Evolutionary conservation across 2,113 vertebrate genomes (phyloP), one percentile per base, ranked within the genome.

Genomic region (Onychostoma macrolepis): DNA sequence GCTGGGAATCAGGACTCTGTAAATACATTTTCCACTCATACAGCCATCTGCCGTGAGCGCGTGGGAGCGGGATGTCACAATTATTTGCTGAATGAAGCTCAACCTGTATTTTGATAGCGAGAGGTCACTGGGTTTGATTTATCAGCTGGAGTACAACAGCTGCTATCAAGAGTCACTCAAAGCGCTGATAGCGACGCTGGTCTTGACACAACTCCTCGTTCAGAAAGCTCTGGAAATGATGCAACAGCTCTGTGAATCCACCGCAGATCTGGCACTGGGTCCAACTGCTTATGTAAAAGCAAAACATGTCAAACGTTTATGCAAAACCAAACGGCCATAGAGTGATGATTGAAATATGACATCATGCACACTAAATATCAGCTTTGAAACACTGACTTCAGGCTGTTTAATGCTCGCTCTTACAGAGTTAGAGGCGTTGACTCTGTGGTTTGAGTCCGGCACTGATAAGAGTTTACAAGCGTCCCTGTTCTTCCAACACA

Each of bases 71-170:
- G 33, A 72, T 72, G 69, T 72, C 69, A 72, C 69, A 72, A 72
- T 41, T 72, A 72, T 72, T 72, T 61, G 78, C 78, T 61, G 53
- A 80, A 80, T 61, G 33, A 17, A 9, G 4, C 21, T n/a, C 24
- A 2, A 11, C 1, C 0, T 65, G 48, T 81, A 33, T 86, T n/a
- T 50, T 10, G 17, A 36, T 30, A 38, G 76, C 50, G 33, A 36
- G 30, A 30, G 88, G 85, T 89, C 77, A 58, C 1, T 4, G 26
- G n/a, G 88, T 81, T 77, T 81, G 28, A 33, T 65, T 84, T 67
- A 43, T 85, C 81, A 72, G 41, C 50, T 56, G 38, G 26, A 50
- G 65, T 67, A 30, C 81, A 84, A 74, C 36, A 50, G 61, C 63
- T 71, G 53, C 58, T 84, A 86, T 89, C 80, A 72, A 36, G 36